Percentiles rank a stretch among this genome's conserved stretches.
phyloP scores from a whole-genome alignment of 2,797 vertebrate genomes.

The Sus cebifrons region DNA sequence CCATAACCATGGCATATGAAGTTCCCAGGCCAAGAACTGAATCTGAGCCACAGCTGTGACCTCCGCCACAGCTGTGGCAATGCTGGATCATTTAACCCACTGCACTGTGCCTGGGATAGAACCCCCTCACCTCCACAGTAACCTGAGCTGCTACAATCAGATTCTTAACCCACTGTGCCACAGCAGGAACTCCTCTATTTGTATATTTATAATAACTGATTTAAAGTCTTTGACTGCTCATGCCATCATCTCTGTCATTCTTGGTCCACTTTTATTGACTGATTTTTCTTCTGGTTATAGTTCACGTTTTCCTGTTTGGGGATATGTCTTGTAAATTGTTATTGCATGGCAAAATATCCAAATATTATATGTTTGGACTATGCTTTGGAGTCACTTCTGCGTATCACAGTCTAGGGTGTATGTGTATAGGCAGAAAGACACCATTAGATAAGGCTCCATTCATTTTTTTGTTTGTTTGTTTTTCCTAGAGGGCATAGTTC shows the following conservation, averaged over 20 bases:
- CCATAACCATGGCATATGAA: no score
- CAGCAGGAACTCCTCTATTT: no score
- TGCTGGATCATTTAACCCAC: no score
- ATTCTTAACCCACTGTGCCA: no score
- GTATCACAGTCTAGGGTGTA: no score
- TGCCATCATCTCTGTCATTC: not conserved
- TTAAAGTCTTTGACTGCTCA: not conserved
- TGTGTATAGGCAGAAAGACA: not conserved
- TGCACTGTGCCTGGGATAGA: no score
- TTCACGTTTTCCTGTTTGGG: not conserved
- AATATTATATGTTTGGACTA: not conserved
- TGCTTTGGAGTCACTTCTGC: not conserved
- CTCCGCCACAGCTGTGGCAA: no score
- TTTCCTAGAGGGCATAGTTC: not conserved
- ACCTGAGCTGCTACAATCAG: no score
- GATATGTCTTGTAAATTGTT: not conserved
- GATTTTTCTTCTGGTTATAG: not conserved
- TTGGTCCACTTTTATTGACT: not conserved
- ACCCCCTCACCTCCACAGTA: no score
- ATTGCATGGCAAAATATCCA: not conserved
- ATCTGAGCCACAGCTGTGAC: no score
- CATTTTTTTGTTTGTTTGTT: not conserved
- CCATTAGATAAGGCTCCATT: accelerated
- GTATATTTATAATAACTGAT: not conserved
- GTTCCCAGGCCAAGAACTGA: no score